Evolutionary conservation across 2,797 vertebrate species (phyloP), one percentile per base, ranked within the genome.

Genomic region (Myoxocephalus aenaeus): DNA sequence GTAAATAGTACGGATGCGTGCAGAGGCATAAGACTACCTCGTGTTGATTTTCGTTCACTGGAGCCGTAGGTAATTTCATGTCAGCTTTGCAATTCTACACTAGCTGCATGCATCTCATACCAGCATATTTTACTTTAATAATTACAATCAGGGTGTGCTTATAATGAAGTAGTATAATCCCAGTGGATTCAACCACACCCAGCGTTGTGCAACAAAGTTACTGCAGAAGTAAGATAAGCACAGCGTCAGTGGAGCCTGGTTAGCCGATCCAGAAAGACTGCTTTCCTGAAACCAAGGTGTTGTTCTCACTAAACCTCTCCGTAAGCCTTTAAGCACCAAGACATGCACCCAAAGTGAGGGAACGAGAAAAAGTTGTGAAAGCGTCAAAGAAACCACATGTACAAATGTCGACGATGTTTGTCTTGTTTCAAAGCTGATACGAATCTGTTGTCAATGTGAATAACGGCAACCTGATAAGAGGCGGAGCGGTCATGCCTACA

Each of bases 291-390:
- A 81, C 56, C 63, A 61, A 81, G 42, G 56, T 83, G 77, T 78
- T 86, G 79, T 81, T 84, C 71, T 79, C 78, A 65, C 34, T 71
- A 86, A 90, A 81, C 46, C 83, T 65, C n/a, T 32, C 20, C 12
- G 50, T 42, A 88, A 87, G 81, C 81, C 62, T 81, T 77, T 81
- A 81, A 83, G 82, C 74, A 71, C 12, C 54, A 64, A 75, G 59
- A 46, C 65, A 77, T 71, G 54, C 77, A 68, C 32, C n/a, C 11
- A 65, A 51, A 63, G 38, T 75, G 79, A 86, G 69, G 38, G 67
- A 44, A 57, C 70, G 56, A 79, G 68, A 70, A 46, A 25, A 42
- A 70, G 25, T 18, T 34, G 72, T 27, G 38, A 59, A 73, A 67
- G 71, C 3, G 7, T 61, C n/a, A 65, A 18, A 62, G 44, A 73